Percentiles rank a stretch among this genome's conserved stretches.
Evolutionary conservation across 2,888 invertebrate species (phyloP).

Genomic region (Chrysolina oricalcia): DNA sequence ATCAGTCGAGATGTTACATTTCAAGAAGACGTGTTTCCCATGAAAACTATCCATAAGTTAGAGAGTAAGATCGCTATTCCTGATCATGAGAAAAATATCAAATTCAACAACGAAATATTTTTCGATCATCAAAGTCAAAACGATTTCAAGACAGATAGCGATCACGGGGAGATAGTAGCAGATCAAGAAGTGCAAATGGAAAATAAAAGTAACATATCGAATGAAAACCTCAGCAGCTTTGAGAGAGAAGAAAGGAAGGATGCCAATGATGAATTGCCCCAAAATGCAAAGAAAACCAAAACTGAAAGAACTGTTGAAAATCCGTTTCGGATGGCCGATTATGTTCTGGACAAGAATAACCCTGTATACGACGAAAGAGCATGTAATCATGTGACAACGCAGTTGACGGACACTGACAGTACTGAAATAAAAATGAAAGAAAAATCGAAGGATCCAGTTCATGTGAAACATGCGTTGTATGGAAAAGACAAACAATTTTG

Average conservation of each 20-base stretch:
- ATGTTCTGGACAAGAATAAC: too few relatives aligned
- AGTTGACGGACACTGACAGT: not conserved
- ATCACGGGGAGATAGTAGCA: slow-evolving; percentile 15
- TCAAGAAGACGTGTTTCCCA: slow-evolving; percentile 7
- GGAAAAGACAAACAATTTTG: not conserved
- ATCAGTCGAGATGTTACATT: slow-evolving; percentile 11
- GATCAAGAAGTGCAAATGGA: slow-evolving; percentile 1
- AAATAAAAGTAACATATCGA: not conserved
- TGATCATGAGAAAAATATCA: not conserved
- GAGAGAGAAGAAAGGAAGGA: not conserved
- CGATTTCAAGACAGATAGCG: not conserved
- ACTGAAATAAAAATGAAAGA: not conserved
- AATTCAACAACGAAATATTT: slow-evolving; percentile 8
- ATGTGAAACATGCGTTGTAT: not conserved
- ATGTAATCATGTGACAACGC: slow-evolving; percentile 2
- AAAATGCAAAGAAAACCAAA: not conserved
- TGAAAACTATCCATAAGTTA: not conserved
- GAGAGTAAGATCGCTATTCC: slow-evolving; percentile 2
- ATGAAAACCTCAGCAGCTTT: not conserved
- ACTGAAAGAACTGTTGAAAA: not conserved
- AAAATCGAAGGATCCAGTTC: not conserved
- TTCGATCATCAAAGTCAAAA: not conserved
- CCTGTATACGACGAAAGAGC: too few relatives aligned
- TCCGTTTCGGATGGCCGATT: too few relatives aligned
- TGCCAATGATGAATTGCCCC: not conserved